Base-by-base conservation (phyloP, 2,888 invertebrate species). In the Sussaba pulchella region DNA sequence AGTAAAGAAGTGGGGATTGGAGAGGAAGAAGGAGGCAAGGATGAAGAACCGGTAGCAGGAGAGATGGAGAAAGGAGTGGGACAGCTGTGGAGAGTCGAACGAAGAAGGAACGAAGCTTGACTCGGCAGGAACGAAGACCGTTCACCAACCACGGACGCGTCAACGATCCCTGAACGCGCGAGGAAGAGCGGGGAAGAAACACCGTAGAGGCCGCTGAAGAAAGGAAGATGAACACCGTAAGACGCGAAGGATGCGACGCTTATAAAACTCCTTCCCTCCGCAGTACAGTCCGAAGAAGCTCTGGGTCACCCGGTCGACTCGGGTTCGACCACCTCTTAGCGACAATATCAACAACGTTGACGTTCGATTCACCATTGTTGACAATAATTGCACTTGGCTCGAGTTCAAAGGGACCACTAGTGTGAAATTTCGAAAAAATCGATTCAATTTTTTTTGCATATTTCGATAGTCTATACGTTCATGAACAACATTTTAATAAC, bases 301-400 rank as follows among this genome's bases (percentile, higher is more conserved):
- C 86, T 88, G 85, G 86, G 86, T 88, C 87, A 88, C 85, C 86
- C 85, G 86, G 86, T 85, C 86, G 86, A 76, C 76, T 77, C 72
- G 83, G 73, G 86, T 85, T 85, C 84, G 83, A 84, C 81, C 79
- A 85, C 85, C 85, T 84, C 72, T 57, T 45, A 26, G 45, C 52
- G 66, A 64, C 72, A 71, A 74, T 67, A 81, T 78, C 75, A 76
- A 79, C 81, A 79, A 75, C 47, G 61, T 67, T n/a, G 1, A 31
- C 31, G 17, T 31, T 31, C 14, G 52, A 54, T 57, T 57, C 31
- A n/a, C 0, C 26, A 54, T 26, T 26, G 54, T 54, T 54, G n/a
- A 12, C 5, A 54, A 54, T 26, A 0, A 14, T 24, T 24, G 24
- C 24, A 21, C n/a, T n/a, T n/a, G n/a, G n/a, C n/a, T n/a, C n/a